Evolutionary conservation across 2,797 vertebrate genomes (phyloP), one percentile per base, ranked within the genome.

Genomic region (Anas acuta): DNA sequence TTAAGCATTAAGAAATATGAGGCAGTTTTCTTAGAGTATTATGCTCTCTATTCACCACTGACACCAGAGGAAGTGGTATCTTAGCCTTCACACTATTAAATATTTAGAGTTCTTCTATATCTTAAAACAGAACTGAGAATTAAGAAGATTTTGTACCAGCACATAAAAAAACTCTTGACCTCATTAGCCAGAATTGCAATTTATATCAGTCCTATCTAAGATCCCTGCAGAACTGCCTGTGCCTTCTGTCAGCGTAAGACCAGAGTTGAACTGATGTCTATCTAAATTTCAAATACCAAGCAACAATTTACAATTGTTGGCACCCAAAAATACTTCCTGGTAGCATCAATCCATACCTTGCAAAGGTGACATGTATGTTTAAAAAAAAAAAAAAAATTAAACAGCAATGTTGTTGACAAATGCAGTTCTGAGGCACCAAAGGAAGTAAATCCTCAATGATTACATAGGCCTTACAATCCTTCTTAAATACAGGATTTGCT

Each of bases 401-500:
- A 58, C 25, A 64, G 28, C 32, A 45, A 15, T 11, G 47, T 1
- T 62, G 43, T 11, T 79, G 60, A 73, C 61, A 56, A 91, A 84
- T 2, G 2, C 39, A 64, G 53, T 28, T 92, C 83, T 74, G 37
- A 89, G 53, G 71, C 43, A 88, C 35, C 60, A 87, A 66, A 83
- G 58, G 43, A 87, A 94, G 61, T 58, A 96, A 95, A 95, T 90
- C 95, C 90, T 65, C 75, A 77, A 51, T 69, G 85, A 95, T 92
- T 94, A 97, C 41, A 84, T 30, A 75, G 57, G n/a, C 75, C 77
- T 94, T 79, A 88, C 17, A 92, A 96, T 93, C 92, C 91, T 73
- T 85, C 84, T 93, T 93, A 92, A 86, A 92, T 20, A 71, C 80
- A 87, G 93, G 91, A 94, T 95, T 96, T 95, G 57, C 91, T 86